Evolutionary conservation across 2,888 invertebrate species (phyloP).

Genomic region (Agrenia bidenticulata): DNA sequence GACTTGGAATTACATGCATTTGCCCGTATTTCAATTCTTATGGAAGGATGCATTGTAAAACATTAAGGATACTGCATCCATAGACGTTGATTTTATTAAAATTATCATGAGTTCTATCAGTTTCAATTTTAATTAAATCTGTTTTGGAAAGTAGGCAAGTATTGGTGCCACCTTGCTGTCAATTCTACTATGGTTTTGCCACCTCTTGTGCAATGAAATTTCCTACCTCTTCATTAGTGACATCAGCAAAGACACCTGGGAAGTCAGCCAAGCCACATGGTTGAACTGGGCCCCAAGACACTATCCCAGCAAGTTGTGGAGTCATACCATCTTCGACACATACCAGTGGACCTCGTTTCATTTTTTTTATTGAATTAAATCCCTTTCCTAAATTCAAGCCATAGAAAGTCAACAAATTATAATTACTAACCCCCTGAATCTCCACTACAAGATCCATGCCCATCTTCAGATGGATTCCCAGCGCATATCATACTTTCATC

Average conservation of each 20-base stretch:
- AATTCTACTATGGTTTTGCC: slow-evolving; percentile 7
- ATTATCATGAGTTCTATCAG: too few species aligned
- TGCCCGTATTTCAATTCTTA: too few species aligned
- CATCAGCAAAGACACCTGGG: slow-evolving; percentile 24
- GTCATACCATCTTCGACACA: slow-evolving; percentile 20
- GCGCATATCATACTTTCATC: slow-evolving; percentile 22
- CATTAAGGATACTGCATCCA: too few species aligned
- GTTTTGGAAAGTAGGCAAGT: too few species aligned
- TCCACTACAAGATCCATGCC: slow-evolving; percentile 18
- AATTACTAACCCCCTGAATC: slow-evolving; percentile 18
- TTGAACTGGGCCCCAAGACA: slow-evolving; percentile 23
- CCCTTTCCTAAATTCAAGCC: too few species aligned
- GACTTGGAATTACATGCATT: too few species aligned
- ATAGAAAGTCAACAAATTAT: too few species aligned
- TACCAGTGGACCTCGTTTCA: slow-evolving; percentile 14
- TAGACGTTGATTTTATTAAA: too few species aligned
- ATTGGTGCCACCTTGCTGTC: too few species aligned
- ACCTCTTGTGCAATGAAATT: slow-evolving; percentile 20
- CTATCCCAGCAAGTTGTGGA: slow-evolving; percentile 21
- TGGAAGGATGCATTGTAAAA: too few species aligned
- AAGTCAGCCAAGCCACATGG: slow-evolving; percentile 20
- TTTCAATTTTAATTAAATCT: too few species aligned
- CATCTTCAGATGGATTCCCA: slow-evolving; percentile 21
- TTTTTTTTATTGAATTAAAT: background rate
- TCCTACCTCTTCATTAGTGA: slow-evolving; percentile 8